Evolutionary conservation across 2,888 invertebrate species (phyloP).

Genomic region (Aphodius sticticus): DNA sequence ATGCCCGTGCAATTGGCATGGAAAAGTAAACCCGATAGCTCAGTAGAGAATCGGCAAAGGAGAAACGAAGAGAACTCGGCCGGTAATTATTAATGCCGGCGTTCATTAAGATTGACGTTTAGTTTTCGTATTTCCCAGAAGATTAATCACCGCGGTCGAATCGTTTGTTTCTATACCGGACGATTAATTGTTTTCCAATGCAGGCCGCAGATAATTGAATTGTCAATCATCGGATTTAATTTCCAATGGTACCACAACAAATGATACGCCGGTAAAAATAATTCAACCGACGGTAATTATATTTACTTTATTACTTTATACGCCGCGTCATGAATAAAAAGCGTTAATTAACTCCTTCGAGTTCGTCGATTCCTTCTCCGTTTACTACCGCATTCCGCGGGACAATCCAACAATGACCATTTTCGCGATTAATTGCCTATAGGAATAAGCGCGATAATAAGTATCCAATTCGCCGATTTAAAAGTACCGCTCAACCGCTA

Average conservation of each 20-base stretch:
- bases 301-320: too few relatives aligned
- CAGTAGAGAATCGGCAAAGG: background rate
- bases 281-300: too few relatives aligned
- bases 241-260: constrained; percentile 21
- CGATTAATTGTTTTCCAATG: constrained; percentile 25
- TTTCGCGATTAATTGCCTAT: background rate
- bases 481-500: too few relatives aligned
- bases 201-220: constrained; percentile 27
- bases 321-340: constrained; percentile 9
- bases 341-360: background rate
- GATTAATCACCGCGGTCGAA: constrained; percentile 22
- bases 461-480: too few relatives aligned
- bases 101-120: background rate
- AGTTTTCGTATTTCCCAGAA: constrained; percentile 17
- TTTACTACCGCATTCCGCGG: background rate
- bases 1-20: background rate
- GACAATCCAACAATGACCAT: background rate
- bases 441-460: background rate
- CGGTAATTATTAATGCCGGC: background rate
- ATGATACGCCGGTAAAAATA: constrained; percentile 5
- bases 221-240: constrained; percentile 28
- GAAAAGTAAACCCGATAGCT: background rate
- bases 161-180: constrained; percentile 8
- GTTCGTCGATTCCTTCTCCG: background rate
- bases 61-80: background rate